Evolutionary conservation across 2,797 vertebrate species (phyloP).

Genomic region (Orestias chungarensis): DNA sequence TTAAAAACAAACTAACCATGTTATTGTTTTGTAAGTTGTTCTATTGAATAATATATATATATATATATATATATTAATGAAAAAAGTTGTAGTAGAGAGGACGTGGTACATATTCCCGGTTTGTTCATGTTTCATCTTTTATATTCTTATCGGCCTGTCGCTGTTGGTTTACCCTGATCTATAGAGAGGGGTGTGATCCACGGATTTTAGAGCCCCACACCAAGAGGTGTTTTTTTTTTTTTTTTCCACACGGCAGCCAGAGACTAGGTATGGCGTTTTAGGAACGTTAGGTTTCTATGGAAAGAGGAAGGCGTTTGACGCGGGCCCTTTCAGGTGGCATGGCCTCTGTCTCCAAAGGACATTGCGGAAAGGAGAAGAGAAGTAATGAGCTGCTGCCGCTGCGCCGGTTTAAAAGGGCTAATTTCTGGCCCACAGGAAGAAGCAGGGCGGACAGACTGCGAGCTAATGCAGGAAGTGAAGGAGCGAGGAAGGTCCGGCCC

Average conservation of each 20-base stretch:
- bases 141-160: constrained; percentile 63
- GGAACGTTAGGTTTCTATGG: constrained; percentile 20
- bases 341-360: constrained; percentile 22
- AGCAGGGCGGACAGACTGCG: constrained; percentile 66
- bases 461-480: constrained; percentile 75
- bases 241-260: constrained; percentile 23
- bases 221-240: constrained; percentile 36
- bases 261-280: constrained; percentile 49
- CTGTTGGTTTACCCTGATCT: constrained; percentile 62
- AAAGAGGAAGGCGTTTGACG: constrained; percentile 30
- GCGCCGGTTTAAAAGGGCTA: constrained; percentile 40
- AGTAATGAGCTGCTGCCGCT: constrained; percentile 20
- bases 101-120: constrained; percentile 13
- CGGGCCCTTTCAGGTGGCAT: constrained; percentile 29
- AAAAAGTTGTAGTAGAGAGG: neutral
- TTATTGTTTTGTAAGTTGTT: constrained; percentile 13
- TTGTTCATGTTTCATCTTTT: constrained; percentile 45
- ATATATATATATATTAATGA: neutral
- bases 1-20: constrained; percentile 44
- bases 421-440: constrained; percentile 75
- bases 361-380: constrained; percentile 20
- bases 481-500: constrained; percentile 73
- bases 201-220: constrained; percentile 37
- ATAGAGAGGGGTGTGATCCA: constrained; percentile 69
- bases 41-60: constrained; percentile 1